Evolutionary conservation across 1,140 invertebrate species (phyloP).

Genomic region (Pogonomyrmex californicus): DNA sequence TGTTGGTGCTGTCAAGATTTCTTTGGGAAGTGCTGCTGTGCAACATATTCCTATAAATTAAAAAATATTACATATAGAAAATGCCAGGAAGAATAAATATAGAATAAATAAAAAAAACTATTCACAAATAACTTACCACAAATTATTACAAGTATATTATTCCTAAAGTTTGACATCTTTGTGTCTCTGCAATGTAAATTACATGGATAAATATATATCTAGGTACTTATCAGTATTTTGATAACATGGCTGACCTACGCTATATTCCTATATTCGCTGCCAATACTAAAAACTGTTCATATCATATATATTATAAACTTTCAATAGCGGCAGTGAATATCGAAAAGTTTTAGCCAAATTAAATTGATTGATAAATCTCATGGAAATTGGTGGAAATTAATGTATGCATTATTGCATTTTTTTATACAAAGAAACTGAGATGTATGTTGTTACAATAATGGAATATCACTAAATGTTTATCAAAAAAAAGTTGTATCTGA

Average conservation of each 20-base stretch:
- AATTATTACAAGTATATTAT: slow-evolving; percentile 54
- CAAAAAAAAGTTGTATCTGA: neutral
- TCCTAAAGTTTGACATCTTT: slow-evolving; percentile 56
- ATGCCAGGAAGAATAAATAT: neutral
- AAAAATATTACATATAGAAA: slow-evolving; percentile 11
- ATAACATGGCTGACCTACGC: slow-evolving; percentile 16
- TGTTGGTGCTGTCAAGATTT: slow-evolving; percentile 84
- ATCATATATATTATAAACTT: too few species aligned
- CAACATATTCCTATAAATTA: slow-evolving; percentile 13
- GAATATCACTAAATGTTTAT: slow-evolving; percentile 22
- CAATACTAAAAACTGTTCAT: too few species aligned
- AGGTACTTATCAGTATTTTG: neutral
- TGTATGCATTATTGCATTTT: neutral
- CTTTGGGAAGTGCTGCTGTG: neutral
- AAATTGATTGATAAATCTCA: neutral
- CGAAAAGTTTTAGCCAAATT: neutral
- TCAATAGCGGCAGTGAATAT: too few species aligned
- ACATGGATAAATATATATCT: neutral
- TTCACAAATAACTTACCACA: slow-evolving; percentile 57
- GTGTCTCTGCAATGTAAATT: slow-evolving; percentile 45
- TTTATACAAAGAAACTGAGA: neutral
- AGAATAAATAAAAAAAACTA: slow-evolving; percentile 8
- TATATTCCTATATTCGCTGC: too few species aligned
- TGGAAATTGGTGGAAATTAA: neutral
- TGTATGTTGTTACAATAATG: neutral